These are phyloP conservation scores for Geotrypetes seraphini DNA, from an alignment of 2,797 vertebrate genomes.

Conservation along the genomic window DNA sequence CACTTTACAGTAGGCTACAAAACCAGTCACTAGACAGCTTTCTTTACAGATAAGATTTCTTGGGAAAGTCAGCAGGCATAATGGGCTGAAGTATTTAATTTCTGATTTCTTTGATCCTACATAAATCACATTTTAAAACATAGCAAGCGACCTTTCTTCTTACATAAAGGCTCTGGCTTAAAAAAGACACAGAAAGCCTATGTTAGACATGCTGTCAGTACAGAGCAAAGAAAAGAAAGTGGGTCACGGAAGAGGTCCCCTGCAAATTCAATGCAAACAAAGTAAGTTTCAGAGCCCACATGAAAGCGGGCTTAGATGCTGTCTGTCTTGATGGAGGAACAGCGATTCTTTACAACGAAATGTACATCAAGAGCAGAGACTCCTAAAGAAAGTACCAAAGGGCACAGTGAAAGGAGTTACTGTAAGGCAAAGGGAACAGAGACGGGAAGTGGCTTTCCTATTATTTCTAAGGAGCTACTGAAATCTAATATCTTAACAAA, in stretches of 20 bases:
- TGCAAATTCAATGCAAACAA: background rate
- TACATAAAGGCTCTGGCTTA: background rate
- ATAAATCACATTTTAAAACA: background rate
- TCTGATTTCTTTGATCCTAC: background rate
- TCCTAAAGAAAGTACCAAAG: too few species aligned
- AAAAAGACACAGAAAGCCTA: background rate
- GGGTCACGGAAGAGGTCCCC: background rate
- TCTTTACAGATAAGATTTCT: too few species aligned
- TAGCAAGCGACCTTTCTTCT: background rate
- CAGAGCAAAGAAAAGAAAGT: background rate
- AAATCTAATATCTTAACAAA: too few species aligned
- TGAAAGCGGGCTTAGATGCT: background rate
- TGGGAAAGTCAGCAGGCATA: too few species aligned
- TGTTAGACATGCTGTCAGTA: background rate
- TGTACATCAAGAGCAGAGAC: background rate
- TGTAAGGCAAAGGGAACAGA: too few species aligned
- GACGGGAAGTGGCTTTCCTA: too few species aligned
- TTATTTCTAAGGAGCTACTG: too few species aligned
- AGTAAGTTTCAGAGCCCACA: background rate
- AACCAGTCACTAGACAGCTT: too few species aligned
- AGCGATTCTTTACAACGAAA: background rate
- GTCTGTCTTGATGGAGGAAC: background rate
- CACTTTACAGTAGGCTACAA: too few species aligned
- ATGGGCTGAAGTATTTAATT: background rate
- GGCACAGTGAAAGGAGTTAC: too few species aligned